A percentile compares a stretch with the other conserved stretches of the same genome.
Conservation (phyloP, 2,113 vertebrate species). For the Alligator mississippiensis region DNA sequence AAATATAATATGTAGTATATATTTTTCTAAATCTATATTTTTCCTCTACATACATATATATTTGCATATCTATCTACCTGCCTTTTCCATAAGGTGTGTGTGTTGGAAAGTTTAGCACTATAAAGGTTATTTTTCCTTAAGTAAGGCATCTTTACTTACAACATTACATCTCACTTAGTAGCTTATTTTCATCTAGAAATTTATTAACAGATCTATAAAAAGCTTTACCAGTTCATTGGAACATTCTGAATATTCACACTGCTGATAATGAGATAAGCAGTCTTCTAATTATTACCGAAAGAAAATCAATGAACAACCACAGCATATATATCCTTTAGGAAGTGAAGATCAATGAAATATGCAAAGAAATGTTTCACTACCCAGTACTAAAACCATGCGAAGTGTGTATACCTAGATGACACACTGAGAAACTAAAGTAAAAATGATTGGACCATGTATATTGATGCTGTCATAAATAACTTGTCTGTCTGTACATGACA, state of each 20-base stretch:
- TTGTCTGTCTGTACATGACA: neutral
- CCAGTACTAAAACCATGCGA: neutral
- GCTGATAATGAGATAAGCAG: slow-evolving; percentile 1
- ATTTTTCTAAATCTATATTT: too few relatives aligned
- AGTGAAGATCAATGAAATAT: slow-evolving; percentile 41
- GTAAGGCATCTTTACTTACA: neutral
- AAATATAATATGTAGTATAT: too few relatives aligned
- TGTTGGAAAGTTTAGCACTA: neutral
- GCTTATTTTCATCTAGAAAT: neutral
- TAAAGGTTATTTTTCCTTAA: neutral
- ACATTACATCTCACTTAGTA: neutral
- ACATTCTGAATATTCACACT: neutral
- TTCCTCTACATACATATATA: too few relatives aligned
- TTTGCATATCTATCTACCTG: too few relatives aligned
- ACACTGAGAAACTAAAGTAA: neutral
- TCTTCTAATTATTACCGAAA: slow-evolving; percentile 8
- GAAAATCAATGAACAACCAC: slow-evolving; percentile 7
- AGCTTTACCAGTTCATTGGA: neutral
- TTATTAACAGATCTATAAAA: neutral
- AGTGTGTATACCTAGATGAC: neutral
- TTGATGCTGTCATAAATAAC: neutral
- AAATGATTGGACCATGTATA: neutral
- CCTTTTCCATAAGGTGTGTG: too few relatives aligned
- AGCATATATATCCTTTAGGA: neutral
- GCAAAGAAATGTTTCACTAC: slow-evolving; percentile 7